Conservation (phyloP, 2,888 invertebrate species). For the Agonopterix arenella region DNA sequence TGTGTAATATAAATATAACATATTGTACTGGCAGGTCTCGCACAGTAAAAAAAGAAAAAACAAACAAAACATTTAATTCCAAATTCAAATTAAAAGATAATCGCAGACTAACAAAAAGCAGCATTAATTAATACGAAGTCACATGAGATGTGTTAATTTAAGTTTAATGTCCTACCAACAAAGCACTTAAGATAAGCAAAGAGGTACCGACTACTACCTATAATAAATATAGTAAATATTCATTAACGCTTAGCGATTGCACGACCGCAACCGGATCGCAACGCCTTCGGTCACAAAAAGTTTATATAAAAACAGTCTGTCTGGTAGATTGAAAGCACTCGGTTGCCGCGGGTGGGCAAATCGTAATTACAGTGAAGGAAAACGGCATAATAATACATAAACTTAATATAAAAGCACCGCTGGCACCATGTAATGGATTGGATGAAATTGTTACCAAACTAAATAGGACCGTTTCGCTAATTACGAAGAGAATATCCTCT, state of each 20-base stretch:
- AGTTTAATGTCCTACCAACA: conserved; percentile 9
- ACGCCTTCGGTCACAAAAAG: conserved; percentile 25
- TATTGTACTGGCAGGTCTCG: too few species aligned
- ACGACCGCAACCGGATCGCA: conserved; percentile 29
- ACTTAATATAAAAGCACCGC: conserved; percentile 17
- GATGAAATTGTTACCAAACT: conserved; percentile 1
- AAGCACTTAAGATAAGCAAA: conserved; percentile 18
- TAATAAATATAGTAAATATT: conserved; percentile 42
- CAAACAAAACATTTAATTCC: too few species aligned
- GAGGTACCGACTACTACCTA: conserved; percentile 24
- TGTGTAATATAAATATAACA: not conserved
- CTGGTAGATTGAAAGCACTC: conserved; percentile 21
- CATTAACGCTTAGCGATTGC: conserved; percentile 35
- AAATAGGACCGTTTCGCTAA: not conserved
- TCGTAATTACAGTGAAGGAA: conserved; percentile 31
- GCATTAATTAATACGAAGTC: not conserved
- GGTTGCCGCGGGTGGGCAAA: conserved; percentile 31
- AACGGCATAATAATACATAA: conserved; percentile 16
- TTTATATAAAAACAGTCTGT: conserved; percentile 19
- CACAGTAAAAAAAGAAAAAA: too few species aligned
- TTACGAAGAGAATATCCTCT: not conserved
- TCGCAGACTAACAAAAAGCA: too few species aligned
- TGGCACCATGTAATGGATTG: conserved; percentile 2
- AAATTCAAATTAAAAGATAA: too few species aligned
- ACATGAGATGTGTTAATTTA: conserved; percentile 28